These are phyloP conservation scores for Abramis brama DNA, from an alignment of 2,113 vertebrate species.

Conservation along the genomic window DNA sequence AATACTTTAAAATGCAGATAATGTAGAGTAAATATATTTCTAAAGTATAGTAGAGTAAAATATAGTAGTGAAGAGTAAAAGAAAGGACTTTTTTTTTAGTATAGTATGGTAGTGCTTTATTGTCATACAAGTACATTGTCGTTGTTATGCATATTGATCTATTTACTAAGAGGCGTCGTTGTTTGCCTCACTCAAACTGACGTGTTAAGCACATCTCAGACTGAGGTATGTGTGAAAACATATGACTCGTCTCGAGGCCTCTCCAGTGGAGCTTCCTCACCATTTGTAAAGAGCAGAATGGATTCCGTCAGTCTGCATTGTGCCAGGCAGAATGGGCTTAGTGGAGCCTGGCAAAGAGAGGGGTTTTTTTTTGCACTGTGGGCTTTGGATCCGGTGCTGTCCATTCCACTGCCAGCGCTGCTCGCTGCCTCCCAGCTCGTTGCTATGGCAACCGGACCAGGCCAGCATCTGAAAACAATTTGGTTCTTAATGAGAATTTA, in stretches of 20 bases:
- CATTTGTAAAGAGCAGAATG: constrained; percentile 79
- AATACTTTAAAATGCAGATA: background rate
- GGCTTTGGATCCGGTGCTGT: constrained; percentile 76
- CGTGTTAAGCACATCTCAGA: constrained; percentile 30
- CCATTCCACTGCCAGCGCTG: constrained; percentile 68
- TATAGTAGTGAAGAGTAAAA: background rate
- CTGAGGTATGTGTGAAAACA: constrained; percentile 26
- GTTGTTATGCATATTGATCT: background rate
- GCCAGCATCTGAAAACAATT: constrained; percentile 88
- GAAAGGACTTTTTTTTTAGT: background rate
- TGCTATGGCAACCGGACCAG: constrained; percentile 87
- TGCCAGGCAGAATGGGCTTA: constrained; percentile 84
- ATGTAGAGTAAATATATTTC: background rate
- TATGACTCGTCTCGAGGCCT: constrained; percentile 66
- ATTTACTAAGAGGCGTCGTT: background rate
- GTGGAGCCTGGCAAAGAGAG: constrained; percentile 88
- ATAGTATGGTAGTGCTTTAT: background rate
- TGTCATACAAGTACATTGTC: background rate
- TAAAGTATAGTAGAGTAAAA: background rate
- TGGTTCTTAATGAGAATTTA: constrained; percentile 88
- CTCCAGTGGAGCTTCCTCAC: constrained; percentile 79
- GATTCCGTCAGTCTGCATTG: constrained; percentile 82
- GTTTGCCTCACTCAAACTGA: constrained; percentile 16
- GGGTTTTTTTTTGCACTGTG: constrained; percentile 54
- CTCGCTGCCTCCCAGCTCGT: constrained; percentile 79